Base-by-base conservation (phyloP, 2,888 invertebrate genomes). In the Chrysolina americana region DNA sequence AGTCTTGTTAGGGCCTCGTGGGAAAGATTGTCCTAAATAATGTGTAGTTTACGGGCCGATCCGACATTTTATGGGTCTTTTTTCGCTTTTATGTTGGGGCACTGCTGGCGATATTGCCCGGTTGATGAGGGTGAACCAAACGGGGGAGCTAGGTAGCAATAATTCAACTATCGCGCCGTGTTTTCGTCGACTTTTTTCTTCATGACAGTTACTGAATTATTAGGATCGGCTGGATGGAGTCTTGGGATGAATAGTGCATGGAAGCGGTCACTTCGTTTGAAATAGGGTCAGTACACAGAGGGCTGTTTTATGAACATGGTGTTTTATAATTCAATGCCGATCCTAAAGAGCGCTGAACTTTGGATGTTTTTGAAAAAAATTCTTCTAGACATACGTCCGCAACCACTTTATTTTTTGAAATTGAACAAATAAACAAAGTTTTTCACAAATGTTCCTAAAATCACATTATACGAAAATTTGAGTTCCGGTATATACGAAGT, bases 21-120 rank as follows among this genome's bases (percentile, higher is more conserved):
- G 71, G 73, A 71, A 53, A 73, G 72, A 75, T 71, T 69, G 66
- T 56, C 62, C 70, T 77, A 75, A 77, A 77, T 75, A 75, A 77
- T 74, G 65, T 71, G 64, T 75, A 71, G 71, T 77, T 76, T 73
- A 74, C 77, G 66, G 77, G 53, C 73, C 77, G 71, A 77, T 75
- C 74, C 71, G 71, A 73, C 71, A 64, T 75, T 75, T 76, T 75
- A 77, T 71, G 47, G 71, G 59, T 4, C 44, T 50, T 74, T 73
- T 64, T 19, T 65, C 19, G 65, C 44, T 28, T 59, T 56, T 47
- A 64, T 48, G 63, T 68, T 23, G 28, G 41, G 23, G 59, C 48
- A 23, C 56, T 11, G 17, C 13, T 65, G 41, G 53, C 71, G 68
- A 70, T 71, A 64, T 71, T 63, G 74, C 28, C 28, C 36, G n/a